A percentile compares a stretch with the other conserved stretches of the same genome.
These are phyloP conservation scores for Gopherus evgoodei DNA, from an alignment of 2,113 vertebrate species.

Conservation along the genomic window DNA sequence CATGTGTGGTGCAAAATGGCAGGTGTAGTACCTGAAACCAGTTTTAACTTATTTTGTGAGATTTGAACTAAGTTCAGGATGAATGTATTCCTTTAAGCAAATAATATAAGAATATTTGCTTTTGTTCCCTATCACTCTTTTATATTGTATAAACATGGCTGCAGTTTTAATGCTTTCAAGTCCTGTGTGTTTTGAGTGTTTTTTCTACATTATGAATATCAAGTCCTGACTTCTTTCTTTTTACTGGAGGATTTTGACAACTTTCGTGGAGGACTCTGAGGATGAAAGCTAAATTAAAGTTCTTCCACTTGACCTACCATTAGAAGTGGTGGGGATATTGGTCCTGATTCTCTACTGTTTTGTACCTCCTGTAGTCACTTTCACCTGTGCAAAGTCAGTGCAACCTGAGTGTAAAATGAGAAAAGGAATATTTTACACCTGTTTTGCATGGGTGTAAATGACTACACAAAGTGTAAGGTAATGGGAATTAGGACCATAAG, in stretches of 20 bases:
- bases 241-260: neutral
- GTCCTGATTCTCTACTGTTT: neutral
- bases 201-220: neutral
- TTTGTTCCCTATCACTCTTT: accelerated
- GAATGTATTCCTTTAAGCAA: accelerated
- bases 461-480: neutral
- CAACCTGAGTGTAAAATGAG: neutral
- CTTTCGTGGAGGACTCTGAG: neutral
- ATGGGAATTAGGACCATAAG: neutral
- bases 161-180: neutral
- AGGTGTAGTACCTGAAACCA: neutral
- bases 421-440: neutral
- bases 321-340: neutral
- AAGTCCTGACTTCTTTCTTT: neutral
- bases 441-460: neutral
- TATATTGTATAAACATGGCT: accelerated
- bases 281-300: neutral
- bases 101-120: accelerated
- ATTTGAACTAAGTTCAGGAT: neutral
- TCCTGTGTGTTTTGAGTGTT: neutral
- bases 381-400: neutral
- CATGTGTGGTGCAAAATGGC: accelerated
- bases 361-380: neutral
- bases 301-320: neutral
- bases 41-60: too few species aligned